These are phyloP conservation scores for Eurystomus gularis DNA, from an alignment of 2,113 vertebrate species.

Conservation along the genomic window DNA sequence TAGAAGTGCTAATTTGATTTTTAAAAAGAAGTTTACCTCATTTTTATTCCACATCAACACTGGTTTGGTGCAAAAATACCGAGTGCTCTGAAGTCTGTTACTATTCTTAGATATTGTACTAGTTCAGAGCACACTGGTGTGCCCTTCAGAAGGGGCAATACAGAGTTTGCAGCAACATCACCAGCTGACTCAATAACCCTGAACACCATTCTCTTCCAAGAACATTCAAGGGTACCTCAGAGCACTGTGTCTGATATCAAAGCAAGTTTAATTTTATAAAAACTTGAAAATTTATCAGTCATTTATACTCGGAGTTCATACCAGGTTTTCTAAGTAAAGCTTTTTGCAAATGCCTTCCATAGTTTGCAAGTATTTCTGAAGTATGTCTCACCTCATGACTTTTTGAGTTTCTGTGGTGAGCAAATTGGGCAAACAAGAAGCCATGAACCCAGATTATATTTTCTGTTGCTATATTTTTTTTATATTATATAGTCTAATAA, in stretches of 20 bases:
- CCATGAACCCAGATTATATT: neutral
- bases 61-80: neutral
- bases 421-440: neutral
- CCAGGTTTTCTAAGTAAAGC: neutral
- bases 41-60: neutral
- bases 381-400: neutral
- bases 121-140: rapidly evolving
- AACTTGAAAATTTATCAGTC: neutral
- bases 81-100: neutral
- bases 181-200: neutral
- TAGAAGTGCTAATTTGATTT: neutral
- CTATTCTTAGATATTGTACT: neutral
- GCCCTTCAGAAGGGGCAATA: neutral
- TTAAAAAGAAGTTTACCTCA: rapidly evolving
- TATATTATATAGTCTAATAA: conserved; percentile 33
- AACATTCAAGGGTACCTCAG: neutral
- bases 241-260: neutral
- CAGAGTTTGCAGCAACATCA: neutral
- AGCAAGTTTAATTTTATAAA: neutral
- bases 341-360: neutral
- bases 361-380: neutral
- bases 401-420: neutral
- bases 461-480: conserved; percentile 32
- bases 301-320: neutral
- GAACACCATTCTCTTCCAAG: neutral